Percentiles rank a stretch among this genome's conserved stretches.
Evolutionary conservation across 2,888 invertebrate species (phyloP).

Genomic region (Lordiphosa fenestrarum): DNA sequence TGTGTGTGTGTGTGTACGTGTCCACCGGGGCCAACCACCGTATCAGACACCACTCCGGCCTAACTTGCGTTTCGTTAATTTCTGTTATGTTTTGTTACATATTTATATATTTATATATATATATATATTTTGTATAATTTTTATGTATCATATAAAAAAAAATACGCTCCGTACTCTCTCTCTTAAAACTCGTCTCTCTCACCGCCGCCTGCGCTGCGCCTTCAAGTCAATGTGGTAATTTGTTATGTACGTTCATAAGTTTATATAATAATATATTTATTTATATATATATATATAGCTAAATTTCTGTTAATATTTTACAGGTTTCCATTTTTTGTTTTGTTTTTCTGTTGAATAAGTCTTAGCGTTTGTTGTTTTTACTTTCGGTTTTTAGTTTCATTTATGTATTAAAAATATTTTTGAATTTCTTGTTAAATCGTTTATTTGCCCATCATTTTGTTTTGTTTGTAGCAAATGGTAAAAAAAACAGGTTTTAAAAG

Average conservation of each 20-base stretch:
- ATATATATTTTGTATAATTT: conserved; percentile 17
- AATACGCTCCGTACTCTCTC: conserved; percentile 36
- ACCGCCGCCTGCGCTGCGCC: conserved; percentile 2
- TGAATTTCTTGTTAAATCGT: conserved; percentile 39
- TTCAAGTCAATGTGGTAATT: conserved; percentile 16
- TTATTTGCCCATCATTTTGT: conserved; percentile 26
- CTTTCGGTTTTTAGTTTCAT: conserved; percentile 37
- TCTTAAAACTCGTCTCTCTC: conserved; percentile 28
- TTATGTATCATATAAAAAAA: conserved; percentile 34
- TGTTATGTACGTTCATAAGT: conserved; percentile 14
- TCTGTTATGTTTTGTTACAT: conserved; percentile 18
- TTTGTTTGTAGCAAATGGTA: conserved; percentile 32
- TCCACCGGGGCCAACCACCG: no score
- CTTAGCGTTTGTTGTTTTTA: conserved; percentile 65
- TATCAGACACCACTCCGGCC: no score
- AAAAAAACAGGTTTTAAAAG: conserved; percentile 19
- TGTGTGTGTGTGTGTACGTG: no score
- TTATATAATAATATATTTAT: conserved; percentile 20
- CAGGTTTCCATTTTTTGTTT: conserved; percentile 28
- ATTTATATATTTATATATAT: conserved; percentile 25
- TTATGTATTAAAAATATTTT: conserved; percentile 60
- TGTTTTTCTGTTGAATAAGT: conserved; percentile 66
- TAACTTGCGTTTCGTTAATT: no score
- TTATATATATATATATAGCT: conserved; percentile 21
- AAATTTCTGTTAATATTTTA: conserved; percentile 63